Evolutionary conservation across 2,888 invertebrate species (phyloP), one percentile per base, ranked within the genome.

Genomic region (Punctoribates punctum): DNA sequence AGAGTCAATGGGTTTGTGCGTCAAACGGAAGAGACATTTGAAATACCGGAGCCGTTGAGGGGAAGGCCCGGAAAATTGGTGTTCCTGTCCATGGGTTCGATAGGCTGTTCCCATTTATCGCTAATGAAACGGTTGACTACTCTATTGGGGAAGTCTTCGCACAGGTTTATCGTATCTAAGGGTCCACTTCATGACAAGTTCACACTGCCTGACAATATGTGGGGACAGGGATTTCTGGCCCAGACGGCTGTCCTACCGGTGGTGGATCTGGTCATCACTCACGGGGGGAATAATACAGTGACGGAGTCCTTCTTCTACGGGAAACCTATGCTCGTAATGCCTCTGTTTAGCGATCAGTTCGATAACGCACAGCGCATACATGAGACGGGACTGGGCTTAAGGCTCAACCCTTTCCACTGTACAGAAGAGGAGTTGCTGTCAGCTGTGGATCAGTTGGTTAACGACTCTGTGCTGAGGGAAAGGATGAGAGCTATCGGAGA

Each of bases 221-320:
- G 75, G 72, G 77, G 77, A 4, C 54, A 77, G 20, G 25, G 20
- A 8, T 48, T 42, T 27, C 1, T 77, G n/a, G 48, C 77, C 0
- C 77, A 77, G 20, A 34, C 60, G 4, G 9, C 34, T 34, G 38
- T 77, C 13, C n/a, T 77, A 20, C 72, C 48, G n/a, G 11, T 72
- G n/a, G 75, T 77, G 17, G 77, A 77, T 76, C 27, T 77, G 51
- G 67, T 77, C 6, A 77, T 77, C 11, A 77, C 75, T 1, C 75
- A 77, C 25, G 77, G 77, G 17, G 75, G 75, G 0, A 77, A 77
- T 48, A 77, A 77, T 42, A 77, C 77, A 1, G 34, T 77, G 11
- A 70, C 77, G 17, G 76, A 76, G n/a, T 4, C 72, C n/a, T 54
- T 76, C 34, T 34, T 23, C 29, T 76, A 46, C 27, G 70, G 75